These are phyloP conservation scores for Trileptium ribeirensis DNA, from an alignment of 2,888 invertebrate species.

Conservation along the genomic window DNA sequence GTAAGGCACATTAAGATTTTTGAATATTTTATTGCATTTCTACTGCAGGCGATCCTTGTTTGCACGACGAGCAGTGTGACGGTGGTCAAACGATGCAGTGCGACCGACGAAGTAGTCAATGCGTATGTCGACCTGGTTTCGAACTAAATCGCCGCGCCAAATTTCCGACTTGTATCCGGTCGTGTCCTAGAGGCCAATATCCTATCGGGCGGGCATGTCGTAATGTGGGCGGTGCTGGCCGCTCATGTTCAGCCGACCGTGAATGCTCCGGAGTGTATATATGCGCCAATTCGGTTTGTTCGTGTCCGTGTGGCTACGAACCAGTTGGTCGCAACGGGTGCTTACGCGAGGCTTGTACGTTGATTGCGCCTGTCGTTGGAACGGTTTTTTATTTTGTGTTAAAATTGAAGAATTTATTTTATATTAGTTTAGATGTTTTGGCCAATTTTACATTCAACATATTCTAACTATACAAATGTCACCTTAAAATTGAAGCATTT, in stretches of 20 bases:
- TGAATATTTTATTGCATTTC: too few relatives aligned
- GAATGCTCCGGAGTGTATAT: not conserved
- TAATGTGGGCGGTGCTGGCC: not conserved
- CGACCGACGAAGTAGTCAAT: not conserved
- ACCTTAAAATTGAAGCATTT: too few relatives aligned
- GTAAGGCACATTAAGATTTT: too few relatives aligned
- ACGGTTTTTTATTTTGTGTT: not conserved
- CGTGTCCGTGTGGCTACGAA: not conserved
- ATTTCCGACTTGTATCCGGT: not conserved
- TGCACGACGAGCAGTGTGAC: not conserved
- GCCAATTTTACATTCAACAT: too few relatives aligned
- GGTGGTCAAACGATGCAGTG: not conserved
- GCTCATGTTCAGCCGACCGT: not conserved
- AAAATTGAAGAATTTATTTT: too few relatives aligned
- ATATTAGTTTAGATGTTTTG: too few relatives aligned
- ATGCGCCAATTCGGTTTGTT: not conserved
- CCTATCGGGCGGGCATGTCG: not conserved
- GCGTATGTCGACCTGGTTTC: not conserved
- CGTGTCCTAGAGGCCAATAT: not conserved
- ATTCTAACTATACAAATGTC: too few relatives aligned
- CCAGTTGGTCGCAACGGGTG: not conserved
- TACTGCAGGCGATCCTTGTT: not conserved
- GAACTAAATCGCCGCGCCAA: not conserved
- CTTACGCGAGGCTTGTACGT: not conserved
- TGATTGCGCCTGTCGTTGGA: not conserved